Base-by-base conservation (phyloP, 1,140 invertebrate genomes). In the Aleiodes sp. region DNA sequence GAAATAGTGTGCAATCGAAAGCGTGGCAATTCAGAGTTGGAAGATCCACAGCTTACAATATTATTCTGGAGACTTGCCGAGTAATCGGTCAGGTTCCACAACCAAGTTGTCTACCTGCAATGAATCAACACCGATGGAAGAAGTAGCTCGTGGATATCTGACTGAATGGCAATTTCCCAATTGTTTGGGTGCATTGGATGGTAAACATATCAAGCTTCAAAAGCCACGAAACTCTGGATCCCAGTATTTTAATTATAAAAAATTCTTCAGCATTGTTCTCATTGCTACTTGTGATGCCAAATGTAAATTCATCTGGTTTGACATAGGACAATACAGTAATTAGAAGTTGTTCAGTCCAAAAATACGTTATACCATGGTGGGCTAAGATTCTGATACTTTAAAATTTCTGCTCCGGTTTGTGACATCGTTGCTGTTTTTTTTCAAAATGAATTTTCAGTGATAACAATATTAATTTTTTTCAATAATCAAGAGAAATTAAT, bases 201-300 rank as follows among this genome's bases (percentile, higher is more conserved):
- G 79, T 24, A 82, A 80, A 68, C 79, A 79, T 64, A 67, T 78
- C 29, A 60, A 10, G 1, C 46, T 70, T 3, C 16, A 56, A 19
- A 39, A 21, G 39, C 76, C 76, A 63, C 33, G 66, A 46, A 70
- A 79, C 26, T 71, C 66, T 65, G 85, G 84, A 19, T 84, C 81
- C 9, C 28, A 64, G 24, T 87, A 79, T 74, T 87, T 76, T 69
- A 86, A 87, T 74, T 88, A 87, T 75, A 87, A 87, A 72, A 70
- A 78, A 3, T 75, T 72, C 46, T 80, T 81, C 71, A 85, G 80
- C 62, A 80, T 88, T 6, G 83, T 87, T 19, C 75, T 88, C 56
- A 75, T 87, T 46, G 87, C 82, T 56, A 60, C 87, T 1, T 83
- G 79, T 61, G 85, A 88, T 76, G 84, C 84, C 24, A 73, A 87